These are phyloP conservation scores for Desoria tigrina DNA, from an alignment of 2,888 invertebrate species.

Conservation along the genomic window DNA sequence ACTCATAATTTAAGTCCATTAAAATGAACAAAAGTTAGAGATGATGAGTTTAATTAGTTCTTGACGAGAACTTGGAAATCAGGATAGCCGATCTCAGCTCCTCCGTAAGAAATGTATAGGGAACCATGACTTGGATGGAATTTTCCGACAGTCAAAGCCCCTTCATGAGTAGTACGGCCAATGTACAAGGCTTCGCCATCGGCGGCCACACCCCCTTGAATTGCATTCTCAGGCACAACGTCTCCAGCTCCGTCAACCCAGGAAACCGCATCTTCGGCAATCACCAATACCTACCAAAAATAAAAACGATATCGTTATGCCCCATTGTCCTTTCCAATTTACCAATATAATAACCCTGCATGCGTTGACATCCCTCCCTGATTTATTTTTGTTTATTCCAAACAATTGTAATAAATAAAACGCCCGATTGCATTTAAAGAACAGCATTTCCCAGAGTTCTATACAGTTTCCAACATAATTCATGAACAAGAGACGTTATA, in stretches of 20 bases:
- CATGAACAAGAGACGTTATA: too few species aligned
- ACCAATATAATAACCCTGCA: too few species aligned
- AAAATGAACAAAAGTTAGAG: too few species aligned
- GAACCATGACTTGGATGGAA: slow-evolving; percentile 79
- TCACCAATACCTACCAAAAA: slow-evolving; percentile 48
- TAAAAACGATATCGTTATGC: not conserved
- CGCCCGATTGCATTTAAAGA: too few species aligned
- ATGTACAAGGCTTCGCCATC: slow-evolving; percentile 76
- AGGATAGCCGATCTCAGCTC: slow-evolving; percentile 70
- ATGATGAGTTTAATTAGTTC: slow-evolving; percentile 24
- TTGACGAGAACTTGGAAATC: slow-evolving; percentile 75
- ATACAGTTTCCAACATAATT: too few species aligned
- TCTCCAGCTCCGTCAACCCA: slow-evolving; percentile 72
- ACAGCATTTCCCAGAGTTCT: too few species aligned
- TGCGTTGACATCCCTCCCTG: too few species aligned
- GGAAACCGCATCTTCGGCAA: slow-evolving; percentile 60
- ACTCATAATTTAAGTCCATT: too few species aligned
- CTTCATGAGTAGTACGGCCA: slow-evolving; percentile 76
- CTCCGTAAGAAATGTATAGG: slow-evolving; percentile 66
- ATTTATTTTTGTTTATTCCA: too few species aligned
- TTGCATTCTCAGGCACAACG: slow-evolving; percentile 72
- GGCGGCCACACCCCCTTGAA: slow-evolving; percentile 66
- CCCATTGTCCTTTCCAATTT: too few species aligned
- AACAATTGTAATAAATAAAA: too few species aligned
- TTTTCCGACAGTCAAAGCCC: slow-evolving; percentile 75